These are phyloP conservation scores for Gephyroberyx darwinii DNA, from an alignment of 2,797 vertebrate species.

Conservation along the genomic window DNA sequence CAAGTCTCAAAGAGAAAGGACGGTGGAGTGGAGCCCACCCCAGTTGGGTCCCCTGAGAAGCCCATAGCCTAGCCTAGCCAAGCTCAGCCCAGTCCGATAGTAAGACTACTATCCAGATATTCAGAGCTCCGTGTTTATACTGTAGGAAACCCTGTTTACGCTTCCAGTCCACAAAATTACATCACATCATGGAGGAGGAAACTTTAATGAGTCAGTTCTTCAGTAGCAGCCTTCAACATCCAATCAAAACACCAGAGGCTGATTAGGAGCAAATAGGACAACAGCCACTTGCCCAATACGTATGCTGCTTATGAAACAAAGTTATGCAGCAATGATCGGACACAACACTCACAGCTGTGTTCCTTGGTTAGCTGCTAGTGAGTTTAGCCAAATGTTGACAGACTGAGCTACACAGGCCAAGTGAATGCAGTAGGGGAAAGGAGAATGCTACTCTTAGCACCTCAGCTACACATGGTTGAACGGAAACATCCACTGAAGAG, in stretches of 20 bases:
- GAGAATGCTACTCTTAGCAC: conserved; percentile 41
- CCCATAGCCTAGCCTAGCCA: conserved; percentile 52
- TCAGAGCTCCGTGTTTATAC: conserved; percentile 69
- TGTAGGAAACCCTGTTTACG: conserved; percentile 68
- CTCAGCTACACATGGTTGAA: conserved; percentile 40
- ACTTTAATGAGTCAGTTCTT: conserved; percentile 59
- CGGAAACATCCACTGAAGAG: conserved; percentile 36
- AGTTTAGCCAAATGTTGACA: conserved; percentile 62
- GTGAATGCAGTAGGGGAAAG: conserved; percentile 20
- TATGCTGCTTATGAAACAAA: conserved; percentile 50
- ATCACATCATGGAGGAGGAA: conserved; percentile 61
- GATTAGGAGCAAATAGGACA: conserved; percentile 52
- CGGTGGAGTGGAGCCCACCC: conserved; percentile 41
- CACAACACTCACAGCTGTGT: conserved; percentile 52
- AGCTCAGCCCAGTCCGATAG: conserved; percentile 46
- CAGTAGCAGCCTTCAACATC: conserved; percentile 47
- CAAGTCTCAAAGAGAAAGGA: conserved; percentile 33
- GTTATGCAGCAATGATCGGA: conserved; percentile 54
- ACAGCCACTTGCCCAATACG: conserved; percentile 31
- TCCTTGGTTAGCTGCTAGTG: conserved; percentile 46
- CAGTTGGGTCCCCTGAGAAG: conserved; percentile 47
- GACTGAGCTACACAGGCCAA: conserved; percentile 30
- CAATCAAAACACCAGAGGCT: conserved; percentile 47
- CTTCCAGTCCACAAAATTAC: conserved; percentile 66
- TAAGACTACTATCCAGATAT: conserved; percentile 57